Evolutionary conservation across 2,888 invertebrate genomes (phyloP), one percentile per base, ranked within the genome.

Genomic region (Lomographa bimaculata): DNA sequence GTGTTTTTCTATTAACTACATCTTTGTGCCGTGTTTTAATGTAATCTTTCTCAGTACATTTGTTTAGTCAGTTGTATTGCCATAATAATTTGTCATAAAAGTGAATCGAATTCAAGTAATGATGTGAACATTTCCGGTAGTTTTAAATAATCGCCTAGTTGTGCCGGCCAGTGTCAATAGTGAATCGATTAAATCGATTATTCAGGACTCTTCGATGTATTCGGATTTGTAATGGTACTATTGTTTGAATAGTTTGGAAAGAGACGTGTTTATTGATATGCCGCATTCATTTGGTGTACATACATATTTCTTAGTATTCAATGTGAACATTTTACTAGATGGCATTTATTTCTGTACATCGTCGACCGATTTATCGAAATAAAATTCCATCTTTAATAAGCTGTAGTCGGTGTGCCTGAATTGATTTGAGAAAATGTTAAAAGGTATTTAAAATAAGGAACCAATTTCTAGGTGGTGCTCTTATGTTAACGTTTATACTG

Each of bases 401-500:
- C 39, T 55, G 48, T 54, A 59, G 54, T 61, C 52, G 52, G 51
- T 54, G 50, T 59, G 51, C 58, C 45, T 56, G 53, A 34, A 54
- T 50, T 42, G 46, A 60, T 58, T 60, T 43, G 44, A 48, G 44
- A 42, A 56, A 49, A 46, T 37, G 51, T 45, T 29, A 30, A 47
- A 43, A 36, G 35, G 50, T 51, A 50, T 58, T 53, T 42, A 49
- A 57, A 44, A 44, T 59, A 68, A 60, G 63, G 60, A 70, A 65
- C 65, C 68, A 69, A 63, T 59, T 48, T 57, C 34, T 62, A 53
- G 65, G 59, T 60, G 64, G 59, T 74, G 71, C 72, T 73, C 56
- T 63, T 64, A 44, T 57, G 52, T 59, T 53, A 40, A 50, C 23
- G 20, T 47, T 42, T 42, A 35, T 49, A 44, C 35, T 38, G 28